Evolutionary conservation across 2,797 vertebrate species (phyloP).

Genomic region (Buceros bicornis): DNA sequence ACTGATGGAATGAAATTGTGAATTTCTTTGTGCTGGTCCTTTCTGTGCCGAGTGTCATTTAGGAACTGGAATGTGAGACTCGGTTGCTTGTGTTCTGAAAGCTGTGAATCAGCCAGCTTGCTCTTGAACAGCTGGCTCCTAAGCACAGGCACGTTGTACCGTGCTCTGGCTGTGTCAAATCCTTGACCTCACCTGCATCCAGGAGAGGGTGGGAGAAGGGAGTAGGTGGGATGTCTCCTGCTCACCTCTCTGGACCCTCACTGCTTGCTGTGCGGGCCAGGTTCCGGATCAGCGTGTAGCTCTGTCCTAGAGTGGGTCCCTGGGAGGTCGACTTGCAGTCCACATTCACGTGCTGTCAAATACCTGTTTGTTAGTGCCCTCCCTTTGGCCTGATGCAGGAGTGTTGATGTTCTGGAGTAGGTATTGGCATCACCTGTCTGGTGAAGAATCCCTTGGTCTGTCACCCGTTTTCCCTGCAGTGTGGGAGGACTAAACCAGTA

Average conservation of each 20-base stretch:
- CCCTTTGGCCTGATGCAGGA: not conserved
- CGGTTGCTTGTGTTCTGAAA: not conserved
- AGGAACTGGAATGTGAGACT: not conserved
- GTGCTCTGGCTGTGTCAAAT: not conserved
- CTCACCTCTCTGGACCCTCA: not conserved
- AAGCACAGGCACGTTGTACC: fast-evolving
- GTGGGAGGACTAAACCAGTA: not conserved
- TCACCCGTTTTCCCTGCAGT: fast-evolving
- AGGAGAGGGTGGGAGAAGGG: not conserved
- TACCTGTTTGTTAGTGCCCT: fast-evolving
- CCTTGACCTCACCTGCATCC: not conserved
- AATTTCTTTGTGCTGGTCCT: not conserved
- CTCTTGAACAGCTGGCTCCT: not conserved
- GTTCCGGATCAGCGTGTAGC: not conserved
- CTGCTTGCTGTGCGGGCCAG: not conserved
- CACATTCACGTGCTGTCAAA: fast-evolving
- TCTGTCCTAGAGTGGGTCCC: not conserved
- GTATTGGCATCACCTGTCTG: fast-evolving
- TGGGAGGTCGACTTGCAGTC: not conserved
- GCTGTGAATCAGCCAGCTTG: not conserved
- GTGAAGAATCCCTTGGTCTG: not conserved
- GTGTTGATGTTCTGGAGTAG: not conserved
- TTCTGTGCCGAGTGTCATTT: not conserved
- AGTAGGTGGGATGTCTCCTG: not conserved
- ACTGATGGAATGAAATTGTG: not conserved